Evolutionary conservation across 2,797 vertebrate genomes (phyloP).

Genomic region (Picus viridis): DNA sequence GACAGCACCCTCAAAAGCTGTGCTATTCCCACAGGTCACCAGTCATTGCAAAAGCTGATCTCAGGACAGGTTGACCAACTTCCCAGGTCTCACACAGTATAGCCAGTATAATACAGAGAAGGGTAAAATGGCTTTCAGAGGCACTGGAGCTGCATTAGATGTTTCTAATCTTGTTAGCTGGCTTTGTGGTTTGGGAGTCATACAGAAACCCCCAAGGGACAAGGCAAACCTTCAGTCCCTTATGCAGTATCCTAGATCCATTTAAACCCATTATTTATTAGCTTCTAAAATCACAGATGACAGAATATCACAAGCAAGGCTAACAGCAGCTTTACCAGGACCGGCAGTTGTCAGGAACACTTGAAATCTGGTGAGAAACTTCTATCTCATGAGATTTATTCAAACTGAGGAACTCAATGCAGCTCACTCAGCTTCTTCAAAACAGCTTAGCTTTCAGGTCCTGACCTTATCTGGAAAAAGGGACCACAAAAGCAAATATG

Average conservation of each 20-base stretch:
- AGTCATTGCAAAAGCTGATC: neutral
- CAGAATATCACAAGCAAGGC: neutral
- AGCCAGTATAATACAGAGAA: neutral
- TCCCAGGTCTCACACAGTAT: neutral
- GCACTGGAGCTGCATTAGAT: neutral
- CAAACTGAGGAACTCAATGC: neutral
- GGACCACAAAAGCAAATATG: slow-evolving; percentile 7
- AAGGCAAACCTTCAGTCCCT: neutral
- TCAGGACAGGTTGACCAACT: neutral
- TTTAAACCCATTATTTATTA: slow-evolving; percentile 8
- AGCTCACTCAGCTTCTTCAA: neutral
- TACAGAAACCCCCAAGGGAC: neutral
- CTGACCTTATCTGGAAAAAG: slow-evolving; percentile 29
- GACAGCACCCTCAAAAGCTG: neutral
- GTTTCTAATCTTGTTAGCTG: neutral
- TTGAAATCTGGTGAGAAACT: neutral
- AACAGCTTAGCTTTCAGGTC: neutral
- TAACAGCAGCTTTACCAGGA: neutral
- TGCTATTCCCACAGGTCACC: neutral
- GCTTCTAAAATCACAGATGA: neutral
- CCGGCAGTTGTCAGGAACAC: slow-evolving; percentile 1
- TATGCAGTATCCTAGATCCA: neutral
- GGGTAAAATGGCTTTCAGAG: neutral
- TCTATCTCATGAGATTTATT: neutral
- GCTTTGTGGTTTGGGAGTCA: neutral